These are phyloP conservation scores for Pholis gunnellus DNA, from an alignment of 2,113 vertebrate species.

Conservation along the genomic window DNA sequence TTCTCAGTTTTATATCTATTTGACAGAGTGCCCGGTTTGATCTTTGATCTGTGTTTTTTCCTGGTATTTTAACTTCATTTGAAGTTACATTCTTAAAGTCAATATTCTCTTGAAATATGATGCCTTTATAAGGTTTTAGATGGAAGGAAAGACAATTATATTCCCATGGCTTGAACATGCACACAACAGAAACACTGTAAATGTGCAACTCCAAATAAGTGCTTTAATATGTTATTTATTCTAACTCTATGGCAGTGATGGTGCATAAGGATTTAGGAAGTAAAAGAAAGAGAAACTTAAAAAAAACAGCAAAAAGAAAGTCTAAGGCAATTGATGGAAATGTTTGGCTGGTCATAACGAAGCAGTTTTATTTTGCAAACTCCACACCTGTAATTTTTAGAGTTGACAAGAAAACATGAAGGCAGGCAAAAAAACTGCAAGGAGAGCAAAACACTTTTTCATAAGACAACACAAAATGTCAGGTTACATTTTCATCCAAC, in stretches of 20 bases:
- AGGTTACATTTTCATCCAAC: background rate
- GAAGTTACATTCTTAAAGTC: background rate
- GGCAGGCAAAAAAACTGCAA: background rate
- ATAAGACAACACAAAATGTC: background rate
- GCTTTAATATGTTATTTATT: background rate
- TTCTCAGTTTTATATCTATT: constrained; percentile 20
- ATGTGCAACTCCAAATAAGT: background rate
- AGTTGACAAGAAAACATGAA: background rate
- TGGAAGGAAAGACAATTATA: background rate
- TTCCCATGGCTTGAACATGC: background rate
- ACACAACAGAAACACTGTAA: background rate
- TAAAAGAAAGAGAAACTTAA: background rate
- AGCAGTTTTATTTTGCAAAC: background rate
- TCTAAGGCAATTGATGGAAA: background rate
- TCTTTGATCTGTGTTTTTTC: background rate
- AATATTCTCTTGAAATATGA: constrained; percentile 8
- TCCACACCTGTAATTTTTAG: background rate
- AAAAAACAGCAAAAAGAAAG: background rate
- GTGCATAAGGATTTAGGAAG: background rate
- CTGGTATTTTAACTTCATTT: constrained; percentile 4
- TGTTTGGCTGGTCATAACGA: background rate
- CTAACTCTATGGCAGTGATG: background rate
- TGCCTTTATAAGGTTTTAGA: background rate
- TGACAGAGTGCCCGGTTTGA: constrained; percentile 3
- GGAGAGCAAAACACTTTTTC: background rate